These are phyloP conservation scores for Caenorhabditis sp. DNA, from an alignment of 2,888 invertebrate genomes.

Conservation along the genomic window DNA sequence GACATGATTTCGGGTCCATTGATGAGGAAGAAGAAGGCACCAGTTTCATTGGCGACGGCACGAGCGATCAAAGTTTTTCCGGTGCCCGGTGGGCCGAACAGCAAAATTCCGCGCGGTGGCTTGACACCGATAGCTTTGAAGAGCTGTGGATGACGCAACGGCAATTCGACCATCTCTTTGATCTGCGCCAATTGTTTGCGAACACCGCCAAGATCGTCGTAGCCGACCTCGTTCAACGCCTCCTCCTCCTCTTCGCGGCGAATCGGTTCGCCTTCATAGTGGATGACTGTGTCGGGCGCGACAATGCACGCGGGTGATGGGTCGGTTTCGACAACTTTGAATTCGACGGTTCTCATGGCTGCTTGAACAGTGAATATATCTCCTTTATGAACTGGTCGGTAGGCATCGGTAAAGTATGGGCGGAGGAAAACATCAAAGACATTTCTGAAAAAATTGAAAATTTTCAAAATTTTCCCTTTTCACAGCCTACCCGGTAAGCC, in stretches of 20 bases:
- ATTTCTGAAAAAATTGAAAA: slow-evolving; percentile 75
- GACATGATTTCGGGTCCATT: slow-evolving; percentile 99
- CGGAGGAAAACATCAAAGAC: slow-evolving; percentile 96
- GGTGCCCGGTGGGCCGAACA: slow-evolving; percentile 88
- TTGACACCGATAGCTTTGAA: slow-evolving; percentile 80
- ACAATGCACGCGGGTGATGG: slow-evolving; percentile 98
- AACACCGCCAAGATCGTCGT: slow-evolving; percentile 99
- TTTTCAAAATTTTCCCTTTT: too few relatives aligned
- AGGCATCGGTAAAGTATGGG: slow-evolving; percentile 98
- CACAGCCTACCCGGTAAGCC: slow-evolving; percentile 86
- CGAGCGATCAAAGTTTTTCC: slow-evolving; percentile 97
- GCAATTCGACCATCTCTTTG: slow-evolving; percentile 99
- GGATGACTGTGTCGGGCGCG: slow-evolving; percentile 97
- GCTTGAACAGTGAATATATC: slow-evolving; percentile 97
- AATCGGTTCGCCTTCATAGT: slow-evolving; percentile 98
- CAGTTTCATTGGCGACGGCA: slow-evolving; percentile 99
- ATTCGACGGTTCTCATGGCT: slow-evolving; percentile 98
- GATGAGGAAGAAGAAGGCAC: slow-evolving; percentile 98
- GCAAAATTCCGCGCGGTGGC: slow-evolving; percentile 94
- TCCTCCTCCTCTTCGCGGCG: slow-evolving; percentile 99
- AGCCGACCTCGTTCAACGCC: slow-evolving; percentile 95
- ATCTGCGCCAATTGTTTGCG: slow-evolving; percentile 98
- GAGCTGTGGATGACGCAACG: slow-evolving; percentile 93
- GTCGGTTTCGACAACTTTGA: slow-evolving; percentile 97
- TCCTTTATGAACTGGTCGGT: slow-evolving; percentile 92